Conservation (phyloP, 2,113 vertebrate species). For the Nettapus auritus region DNA sequence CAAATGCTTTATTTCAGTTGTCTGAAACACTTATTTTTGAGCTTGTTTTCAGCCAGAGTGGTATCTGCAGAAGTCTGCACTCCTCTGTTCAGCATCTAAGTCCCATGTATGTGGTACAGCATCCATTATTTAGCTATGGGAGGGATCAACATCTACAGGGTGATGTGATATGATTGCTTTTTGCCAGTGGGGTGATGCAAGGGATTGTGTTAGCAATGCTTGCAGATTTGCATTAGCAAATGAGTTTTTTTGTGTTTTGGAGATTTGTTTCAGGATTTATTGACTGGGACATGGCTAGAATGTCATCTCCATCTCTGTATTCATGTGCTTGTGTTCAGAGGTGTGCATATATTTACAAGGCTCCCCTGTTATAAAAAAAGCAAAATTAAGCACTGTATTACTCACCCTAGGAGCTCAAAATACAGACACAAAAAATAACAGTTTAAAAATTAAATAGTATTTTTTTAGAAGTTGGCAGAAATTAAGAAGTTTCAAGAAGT, state of each 20-base stretch:
- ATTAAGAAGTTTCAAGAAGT: background rate
- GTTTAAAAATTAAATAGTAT: background rate
- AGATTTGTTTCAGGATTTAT: background rate
- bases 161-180: background rate
- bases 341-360: background rate
- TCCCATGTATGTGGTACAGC: accelerated
- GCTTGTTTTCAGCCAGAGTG: background rate
- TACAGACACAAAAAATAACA: background rate
- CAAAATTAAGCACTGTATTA: background rate
- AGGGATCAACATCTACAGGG: background rate
- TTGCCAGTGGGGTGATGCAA: background rate
- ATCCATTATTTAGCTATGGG: background rate
- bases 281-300: background rate
- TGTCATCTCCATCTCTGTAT: background rate
- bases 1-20: background rate
- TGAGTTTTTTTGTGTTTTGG: background rate
- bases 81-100: background rate
- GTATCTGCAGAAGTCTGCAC: background rate
- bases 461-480: background rate
- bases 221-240: background rate
- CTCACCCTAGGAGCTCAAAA: background rate
- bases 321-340: background rate
- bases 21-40: background rate
- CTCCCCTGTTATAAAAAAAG: background rate
- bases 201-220: background rate